Evolutionary conservation across 1,140 invertebrate species (phyloP).

Genomic region (Tetramorium simillimum): DNA sequence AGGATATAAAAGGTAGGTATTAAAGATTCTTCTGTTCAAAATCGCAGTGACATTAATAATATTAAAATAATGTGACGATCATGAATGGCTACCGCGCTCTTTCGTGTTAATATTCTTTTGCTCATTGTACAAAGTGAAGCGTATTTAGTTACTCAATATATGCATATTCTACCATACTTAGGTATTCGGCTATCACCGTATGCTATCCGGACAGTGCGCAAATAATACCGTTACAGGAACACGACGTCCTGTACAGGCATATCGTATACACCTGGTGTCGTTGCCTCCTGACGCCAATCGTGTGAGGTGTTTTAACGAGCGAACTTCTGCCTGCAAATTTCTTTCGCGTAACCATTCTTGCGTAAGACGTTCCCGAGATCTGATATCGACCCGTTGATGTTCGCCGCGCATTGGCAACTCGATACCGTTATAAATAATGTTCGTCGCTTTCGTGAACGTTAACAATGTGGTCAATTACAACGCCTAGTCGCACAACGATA

Average conservation of each 20-base stretch:
- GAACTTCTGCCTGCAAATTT: constrained; percentile 8
- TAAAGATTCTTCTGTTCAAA: background rate
- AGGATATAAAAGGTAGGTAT: background rate
- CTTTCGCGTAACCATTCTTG: constrained; percentile 1
- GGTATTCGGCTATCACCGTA: background rate
- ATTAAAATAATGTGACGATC: background rate
- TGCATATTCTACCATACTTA: background rate
- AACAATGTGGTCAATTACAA: constrained; percentile 38
- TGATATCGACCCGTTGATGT: constrained; percentile 30
- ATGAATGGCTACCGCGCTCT: background rate
- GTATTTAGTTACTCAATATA: background rate
- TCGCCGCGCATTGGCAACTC: background rate
- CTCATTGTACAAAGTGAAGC: background rate
- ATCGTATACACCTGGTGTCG: constrained; percentile 26
- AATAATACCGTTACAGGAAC: constrained; percentile 54
- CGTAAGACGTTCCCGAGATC: constrained; percentile 7
- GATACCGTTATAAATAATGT: constrained; percentile 47
- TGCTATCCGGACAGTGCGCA: background rate
- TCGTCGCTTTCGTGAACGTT: background rate
- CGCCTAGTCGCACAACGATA: constrained; percentile 8
- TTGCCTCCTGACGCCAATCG: constrained; percentile 30
- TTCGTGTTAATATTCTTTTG: background rate
- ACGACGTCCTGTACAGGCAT: constrained; percentile 6
- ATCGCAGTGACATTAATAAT: background rate
- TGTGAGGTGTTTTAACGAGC: constrained; percentile 3